Evolutionary conservation across 2,888 invertebrate species (phyloP).

Genomic region (Clostera curtula): DNA sequence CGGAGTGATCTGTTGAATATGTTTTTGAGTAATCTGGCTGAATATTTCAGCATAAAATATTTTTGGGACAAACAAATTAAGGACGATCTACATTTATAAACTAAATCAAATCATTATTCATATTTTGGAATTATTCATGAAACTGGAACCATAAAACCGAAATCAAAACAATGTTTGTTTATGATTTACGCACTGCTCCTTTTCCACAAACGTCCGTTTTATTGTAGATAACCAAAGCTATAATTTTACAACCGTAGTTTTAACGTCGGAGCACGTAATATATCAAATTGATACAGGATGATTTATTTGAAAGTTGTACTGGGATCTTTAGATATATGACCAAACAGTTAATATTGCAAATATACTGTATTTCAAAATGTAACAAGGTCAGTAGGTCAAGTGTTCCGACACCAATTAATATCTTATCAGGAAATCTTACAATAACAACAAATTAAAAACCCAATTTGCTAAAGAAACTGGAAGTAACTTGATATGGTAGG

Average conservation of each 20-base stretch:
- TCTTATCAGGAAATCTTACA: too few relatives aligned
- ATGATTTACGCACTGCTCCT: conserved; percentile 21
- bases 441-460: too few relatives aligned
- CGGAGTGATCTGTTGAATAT: too few relatives aligned
- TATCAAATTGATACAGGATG: conserved; percentile 40
- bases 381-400: too few relatives aligned
- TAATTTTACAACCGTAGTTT: conserved; percentile 34
- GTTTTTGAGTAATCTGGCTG: too few relatives aligned
- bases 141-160: conserved; percentile 8
- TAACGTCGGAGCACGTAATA: conserved; percentile 34
- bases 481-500: too few relatives aligned
- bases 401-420: too few relatives aligned
- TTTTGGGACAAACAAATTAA: not conserved
- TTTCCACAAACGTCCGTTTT: conserved; percentile 31
- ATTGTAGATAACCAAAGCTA: conserved; percentile 33
- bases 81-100: not conserved
- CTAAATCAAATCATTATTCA: not conserved
- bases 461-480: too few relatives aligned
- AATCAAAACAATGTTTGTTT: conserved; percentile 13
- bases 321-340: conserved; percentile 27
- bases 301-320: conserved; percentile 28
- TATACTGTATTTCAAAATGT: too few relatives aligned
- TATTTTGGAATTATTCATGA: conserved; percentile 9
- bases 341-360: too few relatives aligned
- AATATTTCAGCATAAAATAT: too few relatives aligned